Base-by-base conservation (phyloP, 1,140 invertebrate genomes). In the Cherax destructor region DNA sequence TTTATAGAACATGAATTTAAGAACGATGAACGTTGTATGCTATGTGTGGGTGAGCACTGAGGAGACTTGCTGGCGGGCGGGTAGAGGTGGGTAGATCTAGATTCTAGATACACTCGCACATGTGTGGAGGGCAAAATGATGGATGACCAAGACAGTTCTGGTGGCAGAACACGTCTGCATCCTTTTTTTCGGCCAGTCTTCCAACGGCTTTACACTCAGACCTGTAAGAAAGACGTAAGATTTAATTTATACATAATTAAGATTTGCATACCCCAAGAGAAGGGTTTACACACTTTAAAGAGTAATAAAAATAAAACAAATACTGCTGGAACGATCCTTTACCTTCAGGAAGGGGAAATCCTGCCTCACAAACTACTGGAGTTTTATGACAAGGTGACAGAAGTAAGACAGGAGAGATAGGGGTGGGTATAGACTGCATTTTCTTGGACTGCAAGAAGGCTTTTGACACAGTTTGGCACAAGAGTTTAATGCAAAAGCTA, bases 191-290 rank as follows among this genome's bases (percentile, higher is more conserved):
- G 41, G 95, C 96, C 88, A 97, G 94, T 92, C 97, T 96, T 13
- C 97, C 97, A 76, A 97, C 95, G 2, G 97, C 97, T 83, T 97
- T 96, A 93, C 97, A 98, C 52, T 96, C 95, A 93, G 96, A 95
- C 61, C 97, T 98, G 94, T 24, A 95, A 95, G 94, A 90, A 91
- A 80, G 18, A 11, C 13, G 18, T 59, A 21, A 18, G 61, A 3
- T 10, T 59, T 59, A 59, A 16, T 59, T 41, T 41, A 41, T 41
- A 41, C 30, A 1, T 41, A 41, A 41, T 24, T 13, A 59, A 79
- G 30, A 41, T 41, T 41, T 41, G 30, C 30, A 41, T 41, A 41
- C 30, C 0, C 30, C 30, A 41, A 41, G 65, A 59, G 59, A 72
- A 10, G 47, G 24, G 11, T 50, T 10, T 16, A 59, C 9, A 0